Percentiles rank a stretch among this genome's conserved stretches.
These are phyloP conservation scores for Trichogramma pretiosum DNA, from an alignment of 1,140 invertebrate species.

Conservation along the genomic window DNA sequence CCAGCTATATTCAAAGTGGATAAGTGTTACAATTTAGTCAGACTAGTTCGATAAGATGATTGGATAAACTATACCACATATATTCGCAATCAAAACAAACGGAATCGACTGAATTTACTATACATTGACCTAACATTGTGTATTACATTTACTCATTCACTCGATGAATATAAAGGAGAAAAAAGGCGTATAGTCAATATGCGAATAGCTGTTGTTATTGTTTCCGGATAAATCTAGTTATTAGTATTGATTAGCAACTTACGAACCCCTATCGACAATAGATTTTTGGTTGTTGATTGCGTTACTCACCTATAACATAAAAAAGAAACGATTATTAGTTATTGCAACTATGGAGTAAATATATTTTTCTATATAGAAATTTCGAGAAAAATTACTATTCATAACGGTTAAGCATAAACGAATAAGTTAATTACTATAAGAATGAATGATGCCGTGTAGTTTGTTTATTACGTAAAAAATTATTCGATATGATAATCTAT, in stretches of 20 bases:
- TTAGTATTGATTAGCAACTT: not conserved
- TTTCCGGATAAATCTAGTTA: too few species aligned
- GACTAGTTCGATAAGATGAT: not conserved
- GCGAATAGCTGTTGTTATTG: too few species aligned
- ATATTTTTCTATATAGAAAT: too few species aligned
- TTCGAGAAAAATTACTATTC: too few species aligned
- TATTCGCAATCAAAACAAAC: constrained; percentile 1
- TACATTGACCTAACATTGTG: too few species aligned
- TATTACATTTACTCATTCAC: not conserved
- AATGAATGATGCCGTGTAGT: too few species aligned
- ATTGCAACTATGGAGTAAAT: too few species aligned
- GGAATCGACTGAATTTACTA: not conserved
- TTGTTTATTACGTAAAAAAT: too few species aligned
- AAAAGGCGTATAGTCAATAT: too few species aligned
- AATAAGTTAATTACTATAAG: too few species aligned
- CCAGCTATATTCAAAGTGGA: constrained; percentile 2
- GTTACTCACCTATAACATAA: constrained; percentile 11
- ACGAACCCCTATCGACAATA: not conserved
- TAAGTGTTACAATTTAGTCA: not conserved
- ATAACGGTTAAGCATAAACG: too few species aligned
- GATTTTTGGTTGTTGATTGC: not conserved
- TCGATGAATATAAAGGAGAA: not conserved
- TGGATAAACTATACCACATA: not conserved
- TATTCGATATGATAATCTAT: too few species aligned
- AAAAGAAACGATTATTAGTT: constrained; percentile 1